A percentile compares a stretch with the other conserved stretches of the same genome.
Evolutionary conservation across 92 coral and sea anemone genomes (phyloP).

Genomic region (Parazoanthus darwini): DNA sequence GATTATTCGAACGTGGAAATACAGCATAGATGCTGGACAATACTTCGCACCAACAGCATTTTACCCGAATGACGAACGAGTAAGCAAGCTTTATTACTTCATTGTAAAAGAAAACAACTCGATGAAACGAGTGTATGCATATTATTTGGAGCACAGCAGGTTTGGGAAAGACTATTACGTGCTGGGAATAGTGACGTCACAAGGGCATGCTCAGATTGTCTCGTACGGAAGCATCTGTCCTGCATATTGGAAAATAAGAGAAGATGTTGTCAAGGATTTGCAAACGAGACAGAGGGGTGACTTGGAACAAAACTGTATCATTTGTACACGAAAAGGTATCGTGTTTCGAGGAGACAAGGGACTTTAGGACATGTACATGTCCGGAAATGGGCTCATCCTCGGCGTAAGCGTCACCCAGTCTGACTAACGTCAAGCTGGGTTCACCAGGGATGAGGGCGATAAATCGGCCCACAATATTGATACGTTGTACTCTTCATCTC

Average conservation of each 20-base stretch:
- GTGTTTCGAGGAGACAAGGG: background rate
- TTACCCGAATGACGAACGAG: constrained; percentile 6
- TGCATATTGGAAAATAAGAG: constrained; percentile 14
- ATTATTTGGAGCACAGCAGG: constrained; percentile 34
- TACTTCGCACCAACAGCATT: constrained; percentile 28
- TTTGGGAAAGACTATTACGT: constrained; percentile 26
- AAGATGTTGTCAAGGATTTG: constrained; percentile 24
- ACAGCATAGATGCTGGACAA: constrained; percentile 21
- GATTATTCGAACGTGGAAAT: constrained; percentile 6
- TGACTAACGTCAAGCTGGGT: too few species aligned
- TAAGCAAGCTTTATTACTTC: constrained; percentile 30
- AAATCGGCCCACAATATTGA: too few species aligned
- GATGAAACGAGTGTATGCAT: background rate
- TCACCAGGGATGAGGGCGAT: too few species aligned
- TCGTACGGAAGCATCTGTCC: constrained; percentile 35
- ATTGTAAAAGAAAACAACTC: constrained; percentile 13
- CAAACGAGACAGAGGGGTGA: constrained; percentile 7
- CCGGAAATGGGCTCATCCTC: too few species aligned
- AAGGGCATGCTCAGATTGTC: constrained; percentile 26
- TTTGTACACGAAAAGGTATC: constrained; percentile 12
- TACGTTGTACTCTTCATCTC: too few species aligned
- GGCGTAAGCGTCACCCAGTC: too few species aligned
- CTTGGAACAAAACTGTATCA: constrained; percentile 19
- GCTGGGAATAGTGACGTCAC: constrained; percentile 15
- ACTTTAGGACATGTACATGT: background rate